Conservation (phyloP, 2,797 vertebrate genomes). For the Artibeus jamaicensis region DNA sequence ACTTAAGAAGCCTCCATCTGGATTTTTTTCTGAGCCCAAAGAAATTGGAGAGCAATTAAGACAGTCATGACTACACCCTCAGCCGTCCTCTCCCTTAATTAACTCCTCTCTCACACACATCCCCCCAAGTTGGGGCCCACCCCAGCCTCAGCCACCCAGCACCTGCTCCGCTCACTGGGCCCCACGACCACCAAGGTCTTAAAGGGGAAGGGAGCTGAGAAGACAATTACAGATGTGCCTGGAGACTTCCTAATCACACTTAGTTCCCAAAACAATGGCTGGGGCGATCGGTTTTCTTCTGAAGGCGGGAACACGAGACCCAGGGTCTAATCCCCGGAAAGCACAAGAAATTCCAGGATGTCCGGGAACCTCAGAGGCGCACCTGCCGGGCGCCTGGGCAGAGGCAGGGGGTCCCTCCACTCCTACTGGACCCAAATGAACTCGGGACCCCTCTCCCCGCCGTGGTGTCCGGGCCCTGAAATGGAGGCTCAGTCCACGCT, state of each 20-base stretch:
- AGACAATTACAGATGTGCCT: not conserved
- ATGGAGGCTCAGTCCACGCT: rapidly evolving
- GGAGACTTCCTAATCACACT: not conserved
- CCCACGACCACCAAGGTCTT: rapidly evolving
- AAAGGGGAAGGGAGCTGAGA: not conserved
- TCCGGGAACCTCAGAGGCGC: not conserved
- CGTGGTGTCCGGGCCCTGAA: not conserved
- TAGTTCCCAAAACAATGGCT: not conserved
- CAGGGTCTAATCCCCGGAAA: not conserved
- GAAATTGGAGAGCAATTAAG: constrained; percentile 69
- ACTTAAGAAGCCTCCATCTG: constrained; percentile 61
- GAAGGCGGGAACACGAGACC: rapidly evolving
- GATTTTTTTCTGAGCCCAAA: constrained; percentile 66
- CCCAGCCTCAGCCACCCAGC: not conserved
- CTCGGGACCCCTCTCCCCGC: not conserved
- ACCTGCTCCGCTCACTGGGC: not conserved
- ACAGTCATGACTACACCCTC: constrained; percentile 2
- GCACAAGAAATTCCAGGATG: not conserved
- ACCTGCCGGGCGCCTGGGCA: not conserved
- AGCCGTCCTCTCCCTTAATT: constrained; percentile 43
- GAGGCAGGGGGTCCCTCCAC: not conserved
- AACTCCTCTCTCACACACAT: constrained; percentile 47
- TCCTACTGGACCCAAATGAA: not conserved
- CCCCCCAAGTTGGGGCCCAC: not conserved
- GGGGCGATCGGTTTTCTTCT: not conserved